phyloP scores from a whole-genome alignment of 2,888 invertebrate genomes.

The Apantesis nais region DNA sequence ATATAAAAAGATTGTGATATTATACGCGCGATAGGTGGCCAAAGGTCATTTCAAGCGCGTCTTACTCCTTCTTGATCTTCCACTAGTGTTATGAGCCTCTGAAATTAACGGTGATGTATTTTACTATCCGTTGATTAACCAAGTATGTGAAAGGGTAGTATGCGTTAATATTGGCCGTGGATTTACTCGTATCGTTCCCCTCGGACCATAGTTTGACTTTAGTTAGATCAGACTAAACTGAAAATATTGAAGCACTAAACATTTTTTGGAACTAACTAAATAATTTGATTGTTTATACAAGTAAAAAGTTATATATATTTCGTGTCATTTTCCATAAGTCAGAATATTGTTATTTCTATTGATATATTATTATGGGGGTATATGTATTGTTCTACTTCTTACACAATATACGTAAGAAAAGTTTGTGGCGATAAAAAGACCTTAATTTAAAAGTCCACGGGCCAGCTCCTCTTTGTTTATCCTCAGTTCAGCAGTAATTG shows the following conservation, averaged over 20 bases:
- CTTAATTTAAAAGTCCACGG: neutral
- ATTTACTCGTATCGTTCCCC: neutral
- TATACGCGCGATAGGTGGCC: neutral
- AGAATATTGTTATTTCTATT: neutral
- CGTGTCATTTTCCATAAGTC: neutral
- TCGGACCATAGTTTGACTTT: neutral
- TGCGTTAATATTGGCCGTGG: neutral
- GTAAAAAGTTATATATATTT: neutral
- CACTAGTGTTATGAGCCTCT: neutral
- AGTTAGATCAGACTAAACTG: neutral
- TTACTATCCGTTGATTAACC: neutral
- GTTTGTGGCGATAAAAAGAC: neutral
- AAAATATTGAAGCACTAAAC: neutral
- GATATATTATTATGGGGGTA: neutral
- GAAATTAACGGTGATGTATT: neutral
- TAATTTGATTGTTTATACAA: neutral
- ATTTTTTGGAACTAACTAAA: neutral
- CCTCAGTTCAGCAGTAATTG: neutral
- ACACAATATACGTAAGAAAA: neutral
- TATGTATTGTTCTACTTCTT: neutral
- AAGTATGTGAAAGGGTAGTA: neutral
- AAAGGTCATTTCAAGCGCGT: neutral
- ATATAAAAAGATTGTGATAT: neutral
- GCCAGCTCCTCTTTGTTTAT: slow-evolving; percentile 6
- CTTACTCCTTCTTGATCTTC: neutral